These are phyloP conservation scores for Puma concolor DNA, from an alignment of 2,113 vertebrate genomes.

Conservation along the genomic window DNA sequence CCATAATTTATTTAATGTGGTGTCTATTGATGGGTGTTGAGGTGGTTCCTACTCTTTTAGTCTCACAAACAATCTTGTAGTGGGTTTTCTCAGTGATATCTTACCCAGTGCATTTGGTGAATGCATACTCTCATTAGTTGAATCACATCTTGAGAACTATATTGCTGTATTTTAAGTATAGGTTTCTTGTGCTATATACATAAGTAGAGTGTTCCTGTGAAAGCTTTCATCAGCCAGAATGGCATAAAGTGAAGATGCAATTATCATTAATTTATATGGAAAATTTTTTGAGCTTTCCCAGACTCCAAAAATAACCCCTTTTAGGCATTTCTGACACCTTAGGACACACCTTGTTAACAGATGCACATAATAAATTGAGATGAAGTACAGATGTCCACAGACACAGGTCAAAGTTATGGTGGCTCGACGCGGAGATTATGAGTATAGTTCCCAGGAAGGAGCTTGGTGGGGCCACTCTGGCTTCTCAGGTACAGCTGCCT, in stretches of 20 bases:
- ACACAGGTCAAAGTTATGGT: neutral
- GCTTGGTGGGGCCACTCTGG: neutral
- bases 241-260: neutral
- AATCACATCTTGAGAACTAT: neutral
- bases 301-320: neutral
- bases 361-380: neutral
- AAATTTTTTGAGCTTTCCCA: neutral
- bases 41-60: neutral
- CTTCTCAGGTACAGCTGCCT: neutral
- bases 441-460: neutral
- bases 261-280: neutral
- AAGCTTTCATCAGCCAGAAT: neutral
- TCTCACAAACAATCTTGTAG: neutral
- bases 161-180: constrained; percentile 23
- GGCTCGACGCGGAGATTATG: neutral
- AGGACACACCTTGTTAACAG: neutral
- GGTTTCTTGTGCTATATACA: neutral
- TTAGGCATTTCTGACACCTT: neutral
- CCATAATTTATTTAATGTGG: neutral
- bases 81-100: neutral
- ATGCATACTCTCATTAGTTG: neutral
- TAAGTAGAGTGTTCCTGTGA: neutral
- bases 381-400: neutral
- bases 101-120: neutral
- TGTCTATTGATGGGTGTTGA: neutral